phyloP scores from a whole-genome alignment of 2,888 invertebrate genomes.

The Parascotia fuliginaria region DNA sequence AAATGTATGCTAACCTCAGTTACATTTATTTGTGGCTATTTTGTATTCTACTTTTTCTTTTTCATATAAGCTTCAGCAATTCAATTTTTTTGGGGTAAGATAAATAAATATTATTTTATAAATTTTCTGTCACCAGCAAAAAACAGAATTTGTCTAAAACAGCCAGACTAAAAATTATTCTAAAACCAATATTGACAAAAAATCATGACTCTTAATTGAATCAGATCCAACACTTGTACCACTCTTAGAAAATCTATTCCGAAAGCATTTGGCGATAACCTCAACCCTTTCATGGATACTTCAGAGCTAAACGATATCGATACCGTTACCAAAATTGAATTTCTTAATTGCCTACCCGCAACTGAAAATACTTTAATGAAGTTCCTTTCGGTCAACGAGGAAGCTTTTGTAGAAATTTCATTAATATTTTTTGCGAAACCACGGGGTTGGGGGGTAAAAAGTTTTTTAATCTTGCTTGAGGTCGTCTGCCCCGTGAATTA shows the following conservation, averaged over 20 bases:
- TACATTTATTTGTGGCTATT: conserved; percentile 17
- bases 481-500: conserved; percentile 64
- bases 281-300: conserved; percentile 33
- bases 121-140: no score
- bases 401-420: conserved; percentile 69
- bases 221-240: not conserved
- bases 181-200: not conserved
- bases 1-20: conserved; percentile 13
- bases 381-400: conserved; percentile 69
- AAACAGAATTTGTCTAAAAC: no score
- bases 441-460: conserved; percentile 58
- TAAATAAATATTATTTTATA: no score
- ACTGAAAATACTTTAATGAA: conserved; percentile 73
- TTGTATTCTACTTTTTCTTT: conserved; percentile 7
- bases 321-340: conserved; percentile 62
- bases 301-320: conserved; percentile 25
- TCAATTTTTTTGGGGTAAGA: no score
- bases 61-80: not conserved
- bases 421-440: conserved; percentile 67
- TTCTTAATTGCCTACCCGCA: conserved; percentile 74
- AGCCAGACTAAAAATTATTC: no score
- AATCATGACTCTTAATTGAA: not conserved
- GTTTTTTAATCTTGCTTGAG: conserved; percentile 76
- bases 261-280: conserved; percentile 24
- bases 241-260: conserved; percentile 27